Percentiles rank a stretch among this genome's conserved stretches.
Conservation (phyloP, 1,140 invertebrate species). For the Potamilus streckersoni region DNA sequence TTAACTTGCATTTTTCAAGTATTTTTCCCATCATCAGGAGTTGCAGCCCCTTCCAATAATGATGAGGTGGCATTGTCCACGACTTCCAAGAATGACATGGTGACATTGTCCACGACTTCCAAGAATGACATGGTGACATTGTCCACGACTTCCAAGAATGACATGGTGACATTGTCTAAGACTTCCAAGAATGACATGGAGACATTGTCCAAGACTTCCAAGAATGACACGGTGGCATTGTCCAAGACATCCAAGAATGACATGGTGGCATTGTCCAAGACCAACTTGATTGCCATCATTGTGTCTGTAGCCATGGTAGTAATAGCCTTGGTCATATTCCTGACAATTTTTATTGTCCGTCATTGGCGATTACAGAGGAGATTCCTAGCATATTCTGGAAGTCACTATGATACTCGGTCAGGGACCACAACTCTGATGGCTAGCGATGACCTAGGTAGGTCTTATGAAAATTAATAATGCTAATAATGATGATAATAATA, state of each 20-base stretch:
- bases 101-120: no score
- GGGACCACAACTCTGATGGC: conserved; percentile 85
- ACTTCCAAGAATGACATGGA: no score
- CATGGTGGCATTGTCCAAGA: conserved; percentile 24
- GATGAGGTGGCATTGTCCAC: no score
- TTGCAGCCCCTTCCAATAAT: conserved; percentile 1
- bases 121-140: no score
- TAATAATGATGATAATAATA: no score
- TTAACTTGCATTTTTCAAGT: no score
- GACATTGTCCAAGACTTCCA: no score
- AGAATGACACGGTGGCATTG: no score
- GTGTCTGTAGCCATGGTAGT: conserved; percentile 72
- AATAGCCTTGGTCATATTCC: conserved; percentile 71
- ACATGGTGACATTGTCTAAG: conserved; percentile 20
- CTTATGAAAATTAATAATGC: no score
- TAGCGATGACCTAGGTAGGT: conserved; percentile 70
- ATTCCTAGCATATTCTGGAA: conserved; percentile 85
- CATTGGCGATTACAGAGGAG: conserved; percentile 81
- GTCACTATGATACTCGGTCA: conserved; percentile 86
- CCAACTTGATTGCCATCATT: conserved; percentile 64
- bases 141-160: background rate
- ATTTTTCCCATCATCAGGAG: no score
- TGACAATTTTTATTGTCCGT: conserved; percentile 77
- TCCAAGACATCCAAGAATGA: no score
- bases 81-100: no score